Evolutionary conservation across 1,140 invertebrate genomes (phyloP).

Genomic region (Saccostrea cuccullata): DNA sequence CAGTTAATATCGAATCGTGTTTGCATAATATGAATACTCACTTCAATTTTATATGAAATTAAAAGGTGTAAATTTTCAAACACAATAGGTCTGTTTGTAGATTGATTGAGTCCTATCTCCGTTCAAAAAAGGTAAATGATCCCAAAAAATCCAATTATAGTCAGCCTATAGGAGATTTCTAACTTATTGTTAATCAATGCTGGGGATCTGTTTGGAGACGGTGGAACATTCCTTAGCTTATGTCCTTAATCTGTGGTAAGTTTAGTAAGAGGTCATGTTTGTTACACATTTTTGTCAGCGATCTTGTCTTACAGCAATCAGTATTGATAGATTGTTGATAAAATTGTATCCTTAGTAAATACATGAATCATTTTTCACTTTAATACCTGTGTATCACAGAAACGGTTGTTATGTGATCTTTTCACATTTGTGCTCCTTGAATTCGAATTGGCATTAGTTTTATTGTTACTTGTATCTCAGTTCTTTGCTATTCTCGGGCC

Average conservation of each 20-base stretch:
- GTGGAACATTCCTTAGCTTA: not conserved
- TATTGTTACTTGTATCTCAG: too few species aligned
- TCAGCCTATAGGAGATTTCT: not conserved
- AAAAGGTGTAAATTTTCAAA: not conserved
- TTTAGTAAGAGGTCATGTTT: not conserved
- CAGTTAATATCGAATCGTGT: too few species aligned
- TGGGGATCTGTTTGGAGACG: not conserved
- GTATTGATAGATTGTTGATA: constrained; percentile 26
- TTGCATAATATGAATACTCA: too few species aligned
- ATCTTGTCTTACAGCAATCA: not conserved
- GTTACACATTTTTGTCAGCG: not conserved
- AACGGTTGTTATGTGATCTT: not conserved
- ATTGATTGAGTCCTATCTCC: not conserved
- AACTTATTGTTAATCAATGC: not conserved
- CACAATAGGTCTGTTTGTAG: not conserved
- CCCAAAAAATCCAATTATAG: not conserved
- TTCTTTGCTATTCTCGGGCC: too few species aligned
- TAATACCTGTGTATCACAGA: not conserved
- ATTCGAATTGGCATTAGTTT: too few species aligned
- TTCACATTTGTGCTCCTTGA: not conserved
- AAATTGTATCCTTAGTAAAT: not conserved
- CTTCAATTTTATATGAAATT: not conserved
- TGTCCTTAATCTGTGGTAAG: constrained; percentile 1
- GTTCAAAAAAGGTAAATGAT: not conserved
- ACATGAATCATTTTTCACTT: not conserved